Evolutionary conservation across 1,140 invertebrate species (phyloP).

Genomic region (Bombus turneri): DNA sequence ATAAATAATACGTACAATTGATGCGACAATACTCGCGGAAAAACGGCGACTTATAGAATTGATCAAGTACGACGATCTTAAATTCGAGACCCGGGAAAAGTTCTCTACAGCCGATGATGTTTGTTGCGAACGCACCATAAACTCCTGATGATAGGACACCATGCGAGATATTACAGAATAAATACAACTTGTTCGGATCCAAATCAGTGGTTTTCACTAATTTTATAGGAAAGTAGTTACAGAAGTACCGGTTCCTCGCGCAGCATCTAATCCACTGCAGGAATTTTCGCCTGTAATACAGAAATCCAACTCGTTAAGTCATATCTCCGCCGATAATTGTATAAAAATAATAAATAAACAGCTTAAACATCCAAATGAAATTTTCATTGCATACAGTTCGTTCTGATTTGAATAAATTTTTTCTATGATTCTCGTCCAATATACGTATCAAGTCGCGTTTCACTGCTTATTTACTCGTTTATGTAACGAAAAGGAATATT

Average conservation of each 20-base stretch:
- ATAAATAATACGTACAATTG: not conserved
- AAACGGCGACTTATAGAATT: conserved; percentile 92
- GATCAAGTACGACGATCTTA: conserved; percentile 88
- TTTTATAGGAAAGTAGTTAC: conserved; percentile 92
- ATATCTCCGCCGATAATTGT: no score
- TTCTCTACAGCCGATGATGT: conserved; percentile 87
- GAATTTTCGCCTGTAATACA: conserved; percentile 51
- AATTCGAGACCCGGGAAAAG: conserved; percentile 91
- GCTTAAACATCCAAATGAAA: no score
- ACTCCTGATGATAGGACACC: conserved; percentile 91
- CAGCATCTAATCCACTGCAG: conserved; percentile 86
- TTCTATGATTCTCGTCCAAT: no score
- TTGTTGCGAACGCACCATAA: conserved; percentile 91
- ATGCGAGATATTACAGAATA: conserved; percentile 95
- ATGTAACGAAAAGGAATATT: fast-evolving
- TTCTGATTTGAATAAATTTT: no score
- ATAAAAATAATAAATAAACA: no score
- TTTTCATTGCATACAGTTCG: fast-evolving
- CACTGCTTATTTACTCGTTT: not conserved
- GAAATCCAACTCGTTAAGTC: not conserved
- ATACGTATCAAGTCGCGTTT: not conserved
- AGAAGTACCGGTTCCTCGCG: conserved; percentile 89
- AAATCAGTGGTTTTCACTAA: conserved; percentile 92
- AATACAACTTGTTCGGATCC: conserved; percentile 91
- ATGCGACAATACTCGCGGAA: conserved; percentile 87